phyloP scores from a whole-genome alignment of 2,888 invertebrate species.

The Meta bourneti region DNA sequence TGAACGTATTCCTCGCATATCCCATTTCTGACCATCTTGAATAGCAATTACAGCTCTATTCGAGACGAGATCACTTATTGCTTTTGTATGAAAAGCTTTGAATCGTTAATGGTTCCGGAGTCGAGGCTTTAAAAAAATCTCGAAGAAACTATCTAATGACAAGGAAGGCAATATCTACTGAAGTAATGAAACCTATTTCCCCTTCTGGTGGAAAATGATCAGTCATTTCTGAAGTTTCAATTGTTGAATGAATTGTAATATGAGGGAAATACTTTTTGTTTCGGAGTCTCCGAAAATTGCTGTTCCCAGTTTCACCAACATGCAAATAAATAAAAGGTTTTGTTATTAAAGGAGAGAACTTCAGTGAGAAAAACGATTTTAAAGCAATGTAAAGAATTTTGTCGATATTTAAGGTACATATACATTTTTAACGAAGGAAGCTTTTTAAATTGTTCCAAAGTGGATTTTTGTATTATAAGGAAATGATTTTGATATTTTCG shows the following conservation, averaged over 20 bases:
- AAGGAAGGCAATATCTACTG: constrained; percentile 9
- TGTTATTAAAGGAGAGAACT: background rate
- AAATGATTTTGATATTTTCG: no score
- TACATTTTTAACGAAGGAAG: no score
- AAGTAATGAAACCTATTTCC: constrained; percentile 25
- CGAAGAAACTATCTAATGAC: background rate
- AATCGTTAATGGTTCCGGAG: background rate
- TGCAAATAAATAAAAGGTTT: background rate
- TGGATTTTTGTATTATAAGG: no score
- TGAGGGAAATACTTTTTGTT: background rate
- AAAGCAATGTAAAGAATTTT: no score
- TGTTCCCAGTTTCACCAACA: background rate
- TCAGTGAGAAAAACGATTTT: background rate
- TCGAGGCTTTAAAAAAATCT: background rate
- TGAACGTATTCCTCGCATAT: background rate
- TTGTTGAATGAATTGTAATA: background rate
- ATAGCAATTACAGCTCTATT: constrained; percentile 1
- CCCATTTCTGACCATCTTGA: background rate
- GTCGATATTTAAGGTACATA: no score
- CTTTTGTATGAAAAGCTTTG: background rate
- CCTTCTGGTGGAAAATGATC: background rate
- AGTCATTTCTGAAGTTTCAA: background rate
- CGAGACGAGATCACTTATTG: background rate
- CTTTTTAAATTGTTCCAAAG: no score
- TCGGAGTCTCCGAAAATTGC: background rate